Evolutionary conservation across 2,797 vertebrate genomes (phyloP).

Genomic region (Oceanodroma leucorhoa): DNA sequence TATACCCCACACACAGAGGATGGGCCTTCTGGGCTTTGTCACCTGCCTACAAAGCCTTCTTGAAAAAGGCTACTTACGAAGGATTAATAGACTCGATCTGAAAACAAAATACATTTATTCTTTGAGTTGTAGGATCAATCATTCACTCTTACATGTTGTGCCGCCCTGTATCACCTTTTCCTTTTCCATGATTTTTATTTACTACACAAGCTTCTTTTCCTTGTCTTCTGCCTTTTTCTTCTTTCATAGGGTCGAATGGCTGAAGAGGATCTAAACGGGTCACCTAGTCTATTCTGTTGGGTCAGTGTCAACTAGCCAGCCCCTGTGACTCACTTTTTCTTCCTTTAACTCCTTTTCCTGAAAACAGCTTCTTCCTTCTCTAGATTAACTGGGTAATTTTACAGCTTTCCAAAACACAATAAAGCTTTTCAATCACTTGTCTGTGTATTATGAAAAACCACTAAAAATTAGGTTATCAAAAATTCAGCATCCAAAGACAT

Average conservation of each 20-base stretch:
- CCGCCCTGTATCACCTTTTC: not conserved
- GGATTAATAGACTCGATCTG: not conserved
- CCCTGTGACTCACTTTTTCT: not conserved
- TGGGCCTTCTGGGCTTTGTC: not conserved
- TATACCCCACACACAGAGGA: not conserved
- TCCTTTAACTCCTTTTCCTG: not conserved
- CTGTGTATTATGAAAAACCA: not conserved
- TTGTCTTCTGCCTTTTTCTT: not conserved
- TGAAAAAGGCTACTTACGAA: not conserved
- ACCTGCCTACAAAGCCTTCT: not conserved
- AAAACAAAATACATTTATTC: not conserved
- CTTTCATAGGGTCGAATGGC: not conserved
- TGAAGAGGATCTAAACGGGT: not conserved
- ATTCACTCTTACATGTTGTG: not conserved
- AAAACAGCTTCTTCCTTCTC: not conserved
- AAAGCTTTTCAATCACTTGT: not conserved
- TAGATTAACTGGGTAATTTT: not conserved
- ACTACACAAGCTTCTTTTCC: not conserved
- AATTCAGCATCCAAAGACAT: not conserved
- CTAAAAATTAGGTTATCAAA: not conserved
- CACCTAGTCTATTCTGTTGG: not conserved
- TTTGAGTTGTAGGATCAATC: not conserved
- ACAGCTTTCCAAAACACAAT: not conserved
- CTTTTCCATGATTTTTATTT: not conserved
- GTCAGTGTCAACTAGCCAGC: not conserved